Evolutionary conservation across 2,888 invertebrate species (phyloP).

Genomic region (Polydesmus complanatus): DNA sequence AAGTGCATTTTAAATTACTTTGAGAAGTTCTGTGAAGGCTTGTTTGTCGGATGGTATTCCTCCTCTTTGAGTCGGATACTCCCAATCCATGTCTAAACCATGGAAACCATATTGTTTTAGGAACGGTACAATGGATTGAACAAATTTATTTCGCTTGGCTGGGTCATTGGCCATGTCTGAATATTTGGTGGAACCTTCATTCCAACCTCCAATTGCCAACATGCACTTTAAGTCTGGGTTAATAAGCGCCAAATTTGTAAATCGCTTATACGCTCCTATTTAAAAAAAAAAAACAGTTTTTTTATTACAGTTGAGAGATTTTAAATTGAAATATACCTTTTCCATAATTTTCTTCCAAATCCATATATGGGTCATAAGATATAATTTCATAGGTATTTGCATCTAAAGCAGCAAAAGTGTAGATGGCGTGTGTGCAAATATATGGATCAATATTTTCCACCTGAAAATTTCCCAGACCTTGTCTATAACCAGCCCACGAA

Average conservation of each 20-base stretch:
- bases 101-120: conserved; percentile 64
- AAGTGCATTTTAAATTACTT: too few species aligned
- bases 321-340: conserved; percentile 37
- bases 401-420: conserved; percentile 69
- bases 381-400: conserved; percentile 48
- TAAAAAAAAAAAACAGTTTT: neutral
- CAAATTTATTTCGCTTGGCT: conserved; percentile 35
- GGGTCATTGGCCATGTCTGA: conserved; percentile 34
- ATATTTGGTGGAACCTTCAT: conserved; percentile 34
- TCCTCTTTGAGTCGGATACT: too few species aligned
- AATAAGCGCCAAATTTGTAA: conserved; percentile 21
- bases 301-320: neutral
- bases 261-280: too few species aligned
- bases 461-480: conserved; percentile 49
- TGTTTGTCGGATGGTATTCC: too few species aligned
- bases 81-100: too few species aligned
- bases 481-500: too few species aligned
- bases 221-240: conserved; percentile 43
- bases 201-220: conserved; percentile 47
- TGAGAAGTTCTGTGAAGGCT: too few species aligned
- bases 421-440: conserved; percentile 65
- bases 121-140: conserved; percentile 52
- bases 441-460: conserved; percentile 54
- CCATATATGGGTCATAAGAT: conserved; percentile 62
- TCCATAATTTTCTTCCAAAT: conserved; percentile 58